phyloP scores from a whole-genome alignment of 2,797 vertebrate species.

The Chiloscyllium punctatum region DNA sequence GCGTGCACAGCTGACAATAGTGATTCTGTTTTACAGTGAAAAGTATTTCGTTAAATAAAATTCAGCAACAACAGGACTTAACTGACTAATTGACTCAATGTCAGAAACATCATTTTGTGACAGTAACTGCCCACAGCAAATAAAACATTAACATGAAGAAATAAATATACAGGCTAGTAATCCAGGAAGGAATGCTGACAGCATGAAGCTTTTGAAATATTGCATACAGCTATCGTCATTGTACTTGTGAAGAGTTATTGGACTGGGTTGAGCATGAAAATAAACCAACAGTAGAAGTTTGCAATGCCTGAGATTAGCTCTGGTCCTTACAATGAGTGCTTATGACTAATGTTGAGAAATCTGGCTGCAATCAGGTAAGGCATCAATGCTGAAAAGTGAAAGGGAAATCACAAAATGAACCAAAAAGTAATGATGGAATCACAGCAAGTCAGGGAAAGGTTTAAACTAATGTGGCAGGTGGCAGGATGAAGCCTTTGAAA shows the following conservation, averaged over 20 bases:
- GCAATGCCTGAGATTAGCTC: too few species aligned
- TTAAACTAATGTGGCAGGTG: too few species aligned
- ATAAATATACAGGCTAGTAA: not conserved
- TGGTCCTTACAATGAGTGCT: too few species aligned
- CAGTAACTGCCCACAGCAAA: not conserved
- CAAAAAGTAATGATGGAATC: not conserved
- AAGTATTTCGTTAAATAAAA: not conserved
- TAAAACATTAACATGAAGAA: not conserved
- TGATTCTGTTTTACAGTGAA: not conserved
- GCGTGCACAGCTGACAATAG: not conserved
- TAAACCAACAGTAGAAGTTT: not conserved
- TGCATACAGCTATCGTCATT: not conserved
- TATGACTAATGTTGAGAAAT: not conserved
- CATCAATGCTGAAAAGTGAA: too few species aligned
- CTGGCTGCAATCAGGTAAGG: not conserved
- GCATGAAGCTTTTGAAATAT: not conserved
- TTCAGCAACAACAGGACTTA: not conserved
- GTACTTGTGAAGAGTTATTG: not conserved
- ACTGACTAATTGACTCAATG: not conserved
- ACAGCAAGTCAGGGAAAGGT: not conserved
- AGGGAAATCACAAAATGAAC: not conserved
- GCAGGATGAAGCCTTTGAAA: not conserved
- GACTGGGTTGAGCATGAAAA: too few species aligned
- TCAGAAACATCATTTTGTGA: not conserved
- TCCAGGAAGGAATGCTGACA: not conserved